Conservation (phyloP, 2,113 vertebrate species). For the Columba livia region DNA sequence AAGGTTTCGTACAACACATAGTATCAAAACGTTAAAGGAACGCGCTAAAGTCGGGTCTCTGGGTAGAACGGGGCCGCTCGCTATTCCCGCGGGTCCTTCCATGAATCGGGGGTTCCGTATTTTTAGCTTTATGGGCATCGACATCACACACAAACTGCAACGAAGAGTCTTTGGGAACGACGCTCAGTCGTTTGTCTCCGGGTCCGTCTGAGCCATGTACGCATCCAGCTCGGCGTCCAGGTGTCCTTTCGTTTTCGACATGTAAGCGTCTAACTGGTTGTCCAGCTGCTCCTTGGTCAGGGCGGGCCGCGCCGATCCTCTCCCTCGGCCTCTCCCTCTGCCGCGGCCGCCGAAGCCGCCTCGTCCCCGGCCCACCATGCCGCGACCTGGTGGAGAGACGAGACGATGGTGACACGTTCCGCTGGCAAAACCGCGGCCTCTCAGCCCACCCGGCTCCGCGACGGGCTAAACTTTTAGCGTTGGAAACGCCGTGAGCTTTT, state of each 20-base stretch:
- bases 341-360: constrained; percentile 86
- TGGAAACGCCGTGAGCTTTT: accelerated
- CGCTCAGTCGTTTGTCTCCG: constrained; percentile 87
- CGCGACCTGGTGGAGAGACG: constrained; percentile 80
- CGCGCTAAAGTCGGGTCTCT: constrained; percentile 50
- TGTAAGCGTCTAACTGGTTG: constrained; percentile 97
- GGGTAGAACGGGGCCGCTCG: background rate
- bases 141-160: background rate
- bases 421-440: no score
- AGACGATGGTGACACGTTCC: background rate
- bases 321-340: constrained; percentile 85
- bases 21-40: constrained; percentile 77
- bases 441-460: background rate
- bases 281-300: constrained; percentile 95
- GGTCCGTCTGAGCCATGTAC: constrained; percentile 97
- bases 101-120: background rate
- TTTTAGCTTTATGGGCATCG: background rate
- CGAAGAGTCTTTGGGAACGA: background rate
- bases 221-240: constrained; percentile 96
- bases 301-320: constrained; percentile 76
- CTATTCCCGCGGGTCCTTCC: constrained; percentile 26
- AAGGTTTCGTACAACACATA: constrained; percentile 57
- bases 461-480: background rate
- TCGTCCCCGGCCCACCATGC: constrained; percentile 83
- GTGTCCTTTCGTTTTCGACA: constrained; percentile 98